Evolutionary conservation across 2,888 invertebrate species (phyloP).

Genomic region (Tridacna gigas): DNA sequence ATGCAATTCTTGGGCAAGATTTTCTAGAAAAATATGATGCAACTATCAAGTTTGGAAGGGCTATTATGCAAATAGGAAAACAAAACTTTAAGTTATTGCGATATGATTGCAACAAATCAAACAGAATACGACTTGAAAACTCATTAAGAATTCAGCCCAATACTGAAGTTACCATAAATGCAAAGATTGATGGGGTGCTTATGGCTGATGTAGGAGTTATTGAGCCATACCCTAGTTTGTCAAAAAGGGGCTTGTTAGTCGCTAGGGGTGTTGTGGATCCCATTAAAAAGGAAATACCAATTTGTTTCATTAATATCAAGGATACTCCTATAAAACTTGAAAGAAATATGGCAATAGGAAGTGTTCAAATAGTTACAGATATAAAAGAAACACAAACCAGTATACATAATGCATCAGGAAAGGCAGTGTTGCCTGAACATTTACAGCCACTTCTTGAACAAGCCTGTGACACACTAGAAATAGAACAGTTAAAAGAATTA

Average conservation of each 20-base stretch:
- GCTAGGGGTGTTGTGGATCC: conserved; percentile 28
- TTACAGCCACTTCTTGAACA: conserved; percentile 31
- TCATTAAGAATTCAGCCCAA: conserved; percentile 23
- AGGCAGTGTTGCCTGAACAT: conserved; percentile 31
- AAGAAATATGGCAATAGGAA: conserved; percentile 26
- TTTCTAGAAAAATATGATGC: conserved; percentile 48
- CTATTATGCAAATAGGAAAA: conserved; percentile 20
- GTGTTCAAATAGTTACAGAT: conserved; percentile 11
- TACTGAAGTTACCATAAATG: conserved; percentile 21
- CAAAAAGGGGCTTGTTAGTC: conserved; percentile 31
- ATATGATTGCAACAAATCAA: conserved; percentile 20
- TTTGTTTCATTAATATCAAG: conserved; percentile 38
- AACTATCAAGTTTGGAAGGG: conserved; percentile 39
- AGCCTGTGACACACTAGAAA: conserved; percentile 23
- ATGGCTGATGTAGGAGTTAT: background rate
- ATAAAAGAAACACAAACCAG: too few species aligned
- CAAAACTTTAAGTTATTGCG: conserved; percentile 33
- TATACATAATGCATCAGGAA: too few species aligned
- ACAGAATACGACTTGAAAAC: conserved; percentile 26
- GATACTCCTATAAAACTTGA: conserved; percentile 28
- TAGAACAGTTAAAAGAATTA: conserved; percentile 20
- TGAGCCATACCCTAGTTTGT: conserved; percentile 27
- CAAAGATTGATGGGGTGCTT: conserved; percentile 26
- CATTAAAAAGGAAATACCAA: conserved; percentile 12
- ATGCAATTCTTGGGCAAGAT: conserved; percentile 53